Evolutionary conservation across 1,140 invertebrate genomes (phyloP), one percentile per base, ranked within the genome.

Genomic region (Cryptotermes secundus): DNA sequence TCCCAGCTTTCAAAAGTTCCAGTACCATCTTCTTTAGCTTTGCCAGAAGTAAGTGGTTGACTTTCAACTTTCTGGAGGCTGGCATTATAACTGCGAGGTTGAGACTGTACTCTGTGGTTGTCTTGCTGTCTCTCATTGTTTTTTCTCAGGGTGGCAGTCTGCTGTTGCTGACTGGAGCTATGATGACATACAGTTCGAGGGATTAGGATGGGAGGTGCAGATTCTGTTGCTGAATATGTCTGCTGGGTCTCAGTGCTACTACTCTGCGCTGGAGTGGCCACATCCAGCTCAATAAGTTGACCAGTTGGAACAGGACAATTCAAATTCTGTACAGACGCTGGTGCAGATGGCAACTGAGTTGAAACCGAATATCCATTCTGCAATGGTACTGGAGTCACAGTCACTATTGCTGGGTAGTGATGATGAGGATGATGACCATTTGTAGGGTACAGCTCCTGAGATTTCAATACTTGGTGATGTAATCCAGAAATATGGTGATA

Each of bases 1-100:
- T 95, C 94, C 95, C 95, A 96, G 81, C 92, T 92, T 85, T 95
- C 94, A 84, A 93, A 93, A 1, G 92, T 92, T 7, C 92, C 92
- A 86, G 92, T 92, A 6, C 92, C 92, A 84, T 93, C 92, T 85
- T 91, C 90, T 59, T 88, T 90, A 4, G 89, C 91, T 89, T 89
- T 92, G 86, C 89, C 90, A 42, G 91, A 86, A 0, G 89, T 87
- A 19, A 59, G 83, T 65, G 59, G 59, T 72, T 72, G 59, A 72
- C 59, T 31, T 12, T 83, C 59, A 24, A 31, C 59, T 79, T 79
- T 65, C 34, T 42, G 34, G 16, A 26, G 49, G 53, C 49, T 59
- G 22, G 83, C 16, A 16, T n/a, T 36, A 24, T 84, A 45, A 36
- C 34, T 72, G 16, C 24, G 12, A n/a, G 79, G 24, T 4, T 72